Base-by-base conservation (phyloP, 2,888 invertebrate genomes). In the Eretmocerus hayati region DNA sequence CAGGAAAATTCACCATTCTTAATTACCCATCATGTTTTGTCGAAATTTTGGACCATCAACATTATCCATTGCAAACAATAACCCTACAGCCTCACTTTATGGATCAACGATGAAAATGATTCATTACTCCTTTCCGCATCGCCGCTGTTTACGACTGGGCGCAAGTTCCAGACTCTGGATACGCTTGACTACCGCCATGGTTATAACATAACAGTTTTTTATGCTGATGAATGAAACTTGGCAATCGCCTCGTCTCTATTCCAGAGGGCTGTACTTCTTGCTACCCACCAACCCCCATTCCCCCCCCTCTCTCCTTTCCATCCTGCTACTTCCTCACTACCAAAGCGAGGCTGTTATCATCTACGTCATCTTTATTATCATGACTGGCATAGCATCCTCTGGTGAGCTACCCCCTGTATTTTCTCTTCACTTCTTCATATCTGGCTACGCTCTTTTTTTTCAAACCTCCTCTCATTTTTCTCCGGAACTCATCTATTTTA, bases 161-260 rank as follows among this genome's bases (percentile, higher is more conserved):
- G 26, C 26, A 11, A 11, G 26, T 11, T 26, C 11, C n/a, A n/a
- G n/a, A 26, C 6, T 11, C 26, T 26, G 8, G 11, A 6, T 26
- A 6, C 26, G 26, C 26, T 26, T 26, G 8, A 26, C 26, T 26
- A 11, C 26, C 11, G 8, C 26, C 11, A 6, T 26, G 26, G 8
- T 26, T 26, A 9, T 11, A 26, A n/a, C n/a, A n/a, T n/a, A n/a
- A 11, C 6, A 26, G 26, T 21, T 58, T 56, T 56, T 52, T 45
- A 56, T 50, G 35, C 44, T 59, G 53, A 59, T 59, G 52, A 59
- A 58, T 59, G 58, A 56, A 56, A 52, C 54, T 56, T 54, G 50
- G 52, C 42, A 51, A 53, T 52, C 50, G 53, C 45, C 47, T 40
- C 45, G 45, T 52, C 48, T 48, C 48, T 52, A 52, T 52, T 52